Evolutionary conservation across 2,113 vertebrate genomes (phyloP).

Genomic region (Vicugna pacos): DNA sequence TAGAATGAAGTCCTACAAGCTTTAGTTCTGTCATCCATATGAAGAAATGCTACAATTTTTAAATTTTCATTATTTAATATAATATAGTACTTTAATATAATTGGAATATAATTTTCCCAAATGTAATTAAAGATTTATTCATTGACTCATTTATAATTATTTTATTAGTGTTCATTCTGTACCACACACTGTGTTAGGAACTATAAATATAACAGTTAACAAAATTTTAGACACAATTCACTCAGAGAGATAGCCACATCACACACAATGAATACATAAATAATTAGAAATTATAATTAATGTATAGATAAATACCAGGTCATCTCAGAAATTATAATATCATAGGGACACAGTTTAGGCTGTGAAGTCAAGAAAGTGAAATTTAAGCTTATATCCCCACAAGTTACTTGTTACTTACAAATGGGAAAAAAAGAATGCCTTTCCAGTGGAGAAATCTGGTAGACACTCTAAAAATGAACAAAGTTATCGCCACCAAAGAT

Average conservation of each 20-base stretch:
- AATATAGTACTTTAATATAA: not conserved
- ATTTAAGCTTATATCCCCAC: constrained; percentile 4
- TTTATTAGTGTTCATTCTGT: not conserved
- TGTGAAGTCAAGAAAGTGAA: not conserved
- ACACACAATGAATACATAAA: not conserved
- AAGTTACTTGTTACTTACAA: not conserved
- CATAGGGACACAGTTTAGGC: not conserved
- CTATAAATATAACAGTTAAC: not conserved
- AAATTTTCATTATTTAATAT: not conserved
- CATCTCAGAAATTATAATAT: not conserved
- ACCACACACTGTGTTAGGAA: not conserved
- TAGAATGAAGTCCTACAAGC: not conserved
- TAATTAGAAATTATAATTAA: not conserved
- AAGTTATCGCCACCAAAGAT: not conserved
- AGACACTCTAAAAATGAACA: not conserved
- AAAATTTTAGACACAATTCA: not conserved
- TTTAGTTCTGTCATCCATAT: not conserved
- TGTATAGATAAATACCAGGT: not conserved
- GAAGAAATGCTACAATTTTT: not conserved
- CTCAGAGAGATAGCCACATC: not conserved
- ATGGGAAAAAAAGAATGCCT: not conserved
- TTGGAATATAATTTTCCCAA: not conserved
- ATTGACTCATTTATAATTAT: not conserved
- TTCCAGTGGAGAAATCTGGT: not conserved
- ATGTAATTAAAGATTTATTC: not conserved